phyloP scores from a whole-genome alignment of 53 echinoderm and acorn worm genomes.

The Apostichopus leukothele region DNA sequence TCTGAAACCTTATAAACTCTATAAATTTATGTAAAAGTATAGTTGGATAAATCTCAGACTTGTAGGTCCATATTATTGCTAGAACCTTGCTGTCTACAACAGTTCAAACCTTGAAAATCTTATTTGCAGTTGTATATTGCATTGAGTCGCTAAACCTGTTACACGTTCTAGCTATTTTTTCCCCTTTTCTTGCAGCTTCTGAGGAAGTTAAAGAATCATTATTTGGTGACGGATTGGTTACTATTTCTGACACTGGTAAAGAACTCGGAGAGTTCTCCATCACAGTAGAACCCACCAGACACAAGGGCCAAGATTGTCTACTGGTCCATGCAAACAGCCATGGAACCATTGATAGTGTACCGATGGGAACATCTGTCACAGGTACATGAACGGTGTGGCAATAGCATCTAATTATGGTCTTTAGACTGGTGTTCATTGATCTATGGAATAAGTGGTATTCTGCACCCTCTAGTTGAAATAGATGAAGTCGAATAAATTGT shows the following conservation, averaged over 20 bases:
- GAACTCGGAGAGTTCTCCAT: slow-evolving; percentile 96
- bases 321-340: slow-evolving; percentile 97
- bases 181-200: slow-evolving; percentile 43
- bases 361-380: slow-evolving; percentile 94
- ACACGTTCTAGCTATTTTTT: background rate
- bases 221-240: slow-evolving; percentile 86
- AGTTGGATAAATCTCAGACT: no score
- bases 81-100: no score
- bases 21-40: no score
- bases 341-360: slow-evolving; percentile 95
- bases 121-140: no score
- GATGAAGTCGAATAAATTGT: no score
- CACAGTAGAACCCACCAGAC: slow-evolving; percentile 77
- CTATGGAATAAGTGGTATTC: no score
- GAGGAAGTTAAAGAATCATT: slow-evolving; percentile 77
- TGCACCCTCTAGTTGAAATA: background rate
- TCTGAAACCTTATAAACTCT: no score
- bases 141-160: no score
- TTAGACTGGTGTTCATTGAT: no score
- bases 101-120: no score
- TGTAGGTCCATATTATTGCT: no score
- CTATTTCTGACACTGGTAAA: slow-evolving; percentile 90
- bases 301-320: slow-evolving; percentile 81
- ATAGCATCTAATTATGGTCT: no score
- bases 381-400: slow-evolving; percentile 41